Conservation (phyloP, 2,888 invertebrate genomes). For the Parelbella ahira region DNA sequence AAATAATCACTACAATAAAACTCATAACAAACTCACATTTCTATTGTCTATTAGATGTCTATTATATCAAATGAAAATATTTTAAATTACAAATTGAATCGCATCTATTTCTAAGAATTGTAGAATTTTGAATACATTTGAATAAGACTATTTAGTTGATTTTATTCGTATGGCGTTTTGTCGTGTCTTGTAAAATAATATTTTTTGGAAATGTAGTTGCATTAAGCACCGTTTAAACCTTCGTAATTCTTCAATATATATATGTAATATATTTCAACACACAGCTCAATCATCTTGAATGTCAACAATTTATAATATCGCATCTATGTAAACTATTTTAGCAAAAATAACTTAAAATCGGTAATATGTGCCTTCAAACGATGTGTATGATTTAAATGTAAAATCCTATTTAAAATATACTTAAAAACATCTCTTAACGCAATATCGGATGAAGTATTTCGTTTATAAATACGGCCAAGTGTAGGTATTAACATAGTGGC, state of each 20-base stretch:
- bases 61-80: no score
- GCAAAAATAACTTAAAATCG: conserved; percentile 56
- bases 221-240: conserved; percentile 19
- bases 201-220: conserved; percentile 6
- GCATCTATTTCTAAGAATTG: no score
- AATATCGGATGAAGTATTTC: conserved; percentile 27
- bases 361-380: conserved; percentile 53
- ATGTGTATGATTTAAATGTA: conserved; percentile 46
- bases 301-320: conserved; percentile 40
- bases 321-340: conserved; percentile 47
- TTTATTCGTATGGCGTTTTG: no score
- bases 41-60: conserved; percentile 35
- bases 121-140: no score
- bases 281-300: conserved; percentile 16
- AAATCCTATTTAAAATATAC: conserved; percentile 62
- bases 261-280: no score
- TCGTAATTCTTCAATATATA: conserved; percentile 7
- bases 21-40: conserved; percentile 36
- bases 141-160: no score
- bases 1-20: conserved; percentile 62
- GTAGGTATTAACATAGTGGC: conserved; percentile 51
- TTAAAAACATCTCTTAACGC: conserved; percentile 45
- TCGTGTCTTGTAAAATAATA: conserved; percentile 7
- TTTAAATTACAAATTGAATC: no score
- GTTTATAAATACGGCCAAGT: conserved; percentile 19